Base-by-base conservation (phyloP, 2,113 vertebrate species). In the Stigmatopora argus region DNA sequence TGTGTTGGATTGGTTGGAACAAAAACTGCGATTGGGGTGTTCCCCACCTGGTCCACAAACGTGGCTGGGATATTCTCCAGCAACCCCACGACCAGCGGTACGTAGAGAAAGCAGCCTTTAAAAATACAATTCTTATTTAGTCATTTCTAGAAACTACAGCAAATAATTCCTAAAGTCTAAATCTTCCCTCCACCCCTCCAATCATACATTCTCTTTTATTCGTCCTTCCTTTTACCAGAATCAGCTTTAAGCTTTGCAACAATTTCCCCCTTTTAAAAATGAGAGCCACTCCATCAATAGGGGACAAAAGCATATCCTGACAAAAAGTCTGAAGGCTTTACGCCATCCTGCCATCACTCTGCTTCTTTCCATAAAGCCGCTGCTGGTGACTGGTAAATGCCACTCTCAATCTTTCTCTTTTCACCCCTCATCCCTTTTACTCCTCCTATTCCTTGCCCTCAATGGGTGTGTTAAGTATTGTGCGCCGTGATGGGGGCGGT, bases 401-500 rank as follows among this genome's bases (percentile, higher is more conserved):
- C 89, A 90, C 84, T 88, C 85, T 86, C 85, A 83, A 78, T 83
- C 83, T 85, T 80, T 84, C 77, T 60, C 78, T 66, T 83, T 86
- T 81, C 74, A 80, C 66, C 69, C 73, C 78, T 76, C 71, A 71
- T 81, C 67, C 81, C 85, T 81, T 88, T 87, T 83, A 83, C 69
- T 60, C 71, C 78, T 75, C 74, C 69, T 75, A 64, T 86, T 82
- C 76, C 84, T 70, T 69, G 66, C 62, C 79, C 76, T 86, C 77
- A 81, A 85, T 86, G 81, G 84, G 82, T 89, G 90, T 88, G 88
- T 90, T 91, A 90, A 89, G 87, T 83, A 91, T 91, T 91, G 88
- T 92, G 84, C 65, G 60, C 87, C 80, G 53, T 66, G 81, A 78
- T 86, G 82, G 85, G 87, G 86, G 82, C 69, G 73, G 81, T 69